These are phyloP conservation scores for Dascillus cervinus DNA, from an alignment of 2,888 invertebrate species.

Conservation along the genomic window DNA sequence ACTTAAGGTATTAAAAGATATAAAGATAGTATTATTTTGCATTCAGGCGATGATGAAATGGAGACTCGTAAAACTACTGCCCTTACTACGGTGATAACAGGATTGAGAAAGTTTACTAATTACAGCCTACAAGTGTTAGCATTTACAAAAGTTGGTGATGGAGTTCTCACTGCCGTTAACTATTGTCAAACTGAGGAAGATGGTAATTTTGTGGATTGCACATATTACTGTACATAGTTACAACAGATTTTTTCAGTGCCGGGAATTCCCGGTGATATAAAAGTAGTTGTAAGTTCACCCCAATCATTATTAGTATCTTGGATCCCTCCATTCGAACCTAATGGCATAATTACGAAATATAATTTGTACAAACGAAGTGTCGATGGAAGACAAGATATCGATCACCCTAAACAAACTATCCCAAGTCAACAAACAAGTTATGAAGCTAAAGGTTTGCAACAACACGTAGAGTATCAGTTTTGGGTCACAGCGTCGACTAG, in stretches of 20 bases:
- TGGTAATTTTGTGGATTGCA: constrained; percentile 50
- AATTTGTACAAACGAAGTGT: constrained; percentile 62
- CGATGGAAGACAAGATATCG: constrained; percentile 60
- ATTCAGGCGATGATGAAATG: constrained; percentile 48
- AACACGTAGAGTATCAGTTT: constrained; percentile 67
- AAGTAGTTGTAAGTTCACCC: constrained; percentile 67
- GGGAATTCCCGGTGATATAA: constrained; percentile 70
- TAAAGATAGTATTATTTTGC: constrained; percentile 22
- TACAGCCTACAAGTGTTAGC: constrained; percentile 75
- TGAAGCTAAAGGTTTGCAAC: constrained; percentile 60
- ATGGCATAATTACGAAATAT: constrained; percentile 70
- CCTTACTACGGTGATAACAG: constrained; percentile 60
- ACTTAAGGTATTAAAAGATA: too few relatives aligned
- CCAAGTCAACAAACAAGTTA: constrained; percentile 57
- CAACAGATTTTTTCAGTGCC: constrained; percentile 60
- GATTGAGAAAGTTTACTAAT: constrained; percentile 68
- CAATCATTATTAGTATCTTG: constrained; percentile 71
- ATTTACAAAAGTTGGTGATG: constrained; percentile 72
- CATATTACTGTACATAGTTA: too few relatives aligned
- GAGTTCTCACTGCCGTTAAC: constrained; percentile 56
- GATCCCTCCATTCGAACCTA: constrained; percentile 66
- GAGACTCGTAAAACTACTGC: constrained; percentile 61
- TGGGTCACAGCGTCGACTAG: constrained; percentile 72
- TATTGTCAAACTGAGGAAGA: constrained; percentile 75
- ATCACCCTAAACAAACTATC: constrained; percentile 58